Conservation (phyloP, 2,797 vertebrate genomes). For the Acropternis orthonyx region DNA sequence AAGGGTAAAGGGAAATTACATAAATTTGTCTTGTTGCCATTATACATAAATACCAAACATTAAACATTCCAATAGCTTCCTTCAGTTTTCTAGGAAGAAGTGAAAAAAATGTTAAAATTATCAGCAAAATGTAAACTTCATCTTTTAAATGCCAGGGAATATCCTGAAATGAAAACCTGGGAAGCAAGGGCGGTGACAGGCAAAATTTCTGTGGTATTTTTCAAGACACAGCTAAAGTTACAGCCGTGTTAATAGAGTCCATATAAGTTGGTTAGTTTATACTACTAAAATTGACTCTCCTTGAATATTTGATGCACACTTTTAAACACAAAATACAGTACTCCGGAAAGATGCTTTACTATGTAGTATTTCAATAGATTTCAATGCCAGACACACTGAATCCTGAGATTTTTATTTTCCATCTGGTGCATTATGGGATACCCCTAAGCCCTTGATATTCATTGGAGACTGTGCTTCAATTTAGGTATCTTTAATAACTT, state of each 20-base stretch:
- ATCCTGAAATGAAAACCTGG: not conserved
- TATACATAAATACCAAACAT: not conserved
- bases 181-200: not conserved
- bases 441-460: not conserved
- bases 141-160: not conserved
- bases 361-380: not conserved
- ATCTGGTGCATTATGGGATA: not conserved
- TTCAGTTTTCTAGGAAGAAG: not conserved
- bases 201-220: not conserved
- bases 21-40: not conserved
- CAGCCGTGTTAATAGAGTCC: not conserved
- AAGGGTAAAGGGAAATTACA: not conserved
- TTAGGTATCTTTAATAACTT: conserved; percentile 27
- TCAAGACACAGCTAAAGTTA: not conserved
- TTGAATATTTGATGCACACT: not conserved
- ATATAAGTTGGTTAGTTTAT: not conserved
- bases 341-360: not conserved
- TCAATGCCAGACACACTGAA: not conserved
- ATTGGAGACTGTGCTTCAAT: conserved; percentile 20
- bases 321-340: not conserved
- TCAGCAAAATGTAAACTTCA: not conserved
- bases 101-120: not conserved
- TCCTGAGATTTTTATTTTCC: conserved; percentile 1
- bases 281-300: not conserved
- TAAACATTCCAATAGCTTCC: not conserved